Base-by-base conservation (phyloP, 2,888 invertebrate species). In the Notocelia uddmanniana region DNA sequence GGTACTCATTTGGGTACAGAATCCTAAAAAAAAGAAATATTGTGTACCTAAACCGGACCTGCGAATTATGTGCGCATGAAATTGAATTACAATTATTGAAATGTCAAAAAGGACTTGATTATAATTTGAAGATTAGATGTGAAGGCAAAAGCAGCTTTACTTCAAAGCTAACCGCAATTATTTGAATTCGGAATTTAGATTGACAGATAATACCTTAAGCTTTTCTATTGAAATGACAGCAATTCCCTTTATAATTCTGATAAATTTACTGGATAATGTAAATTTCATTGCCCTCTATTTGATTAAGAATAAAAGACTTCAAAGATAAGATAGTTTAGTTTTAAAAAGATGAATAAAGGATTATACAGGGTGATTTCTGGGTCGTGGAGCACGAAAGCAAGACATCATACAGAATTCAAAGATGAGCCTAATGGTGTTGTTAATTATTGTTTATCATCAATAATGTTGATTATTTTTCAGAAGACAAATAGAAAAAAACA, bases 151-250 rank as follows among this genome's bases (percentile, higher is more conserved):
- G 45, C 8, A 6, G 45, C n/a, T 45, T 6, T n/a, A n/a, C 8
- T 45, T n/a, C 45, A 45, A 45, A 41, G 41, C 0, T n/a, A 6
- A 41, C 15, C 41, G 15, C 6, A 41, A 41, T 15, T 15, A n/a
- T n/a, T 45, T 45, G 8, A n/a, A 13, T 45, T 45, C 1, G 45
- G 45, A 45, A 45, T 45, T 1, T 0, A n/a, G 45, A n/a, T 45
- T 45, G 15, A 8, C 45, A 15, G 15, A 41, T 41, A 41, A 41
- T 15, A 15, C 45, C 45, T 45, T 55, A 67, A 62, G 19, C 26
- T 26, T n/a, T 10, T 50, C 19, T 11, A 34, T 58, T 57, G 31
- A 67, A 13, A 45, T 45, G 9, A 48, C 11, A 67, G 57, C 57
- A 11, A 15, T 21, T 58, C 57, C 67, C 10, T 34, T 48, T 67